Conservation (phyloP, 1,140 invertebrate genomes). For the Formica exsecta region DNA sequence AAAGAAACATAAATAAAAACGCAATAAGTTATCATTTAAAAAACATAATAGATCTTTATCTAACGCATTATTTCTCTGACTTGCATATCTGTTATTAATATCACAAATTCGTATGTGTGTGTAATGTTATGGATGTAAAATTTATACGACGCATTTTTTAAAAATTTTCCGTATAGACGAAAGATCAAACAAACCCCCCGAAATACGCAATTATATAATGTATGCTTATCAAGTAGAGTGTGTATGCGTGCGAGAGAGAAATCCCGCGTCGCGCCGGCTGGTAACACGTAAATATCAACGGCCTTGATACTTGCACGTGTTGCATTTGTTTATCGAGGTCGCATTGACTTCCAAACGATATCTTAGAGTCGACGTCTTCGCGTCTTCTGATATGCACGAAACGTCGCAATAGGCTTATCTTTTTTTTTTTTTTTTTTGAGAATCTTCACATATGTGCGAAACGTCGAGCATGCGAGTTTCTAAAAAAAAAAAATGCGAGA, state of each 20-base stretch:
- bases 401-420: background rate
- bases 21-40: constrained; percentile 22
- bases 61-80: too few relatives aligned
- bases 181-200: background rate
- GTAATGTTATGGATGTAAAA: background rate
- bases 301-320: constrained; percentile 53
- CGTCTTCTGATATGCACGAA: background rate
- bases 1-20: constrained; percentile 26
- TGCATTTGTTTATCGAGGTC: constrained; percentile 18
- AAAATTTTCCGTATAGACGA: background rate
- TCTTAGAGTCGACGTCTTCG: background rate
- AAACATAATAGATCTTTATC: constrained; percentile 1
- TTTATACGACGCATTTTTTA: background rate
- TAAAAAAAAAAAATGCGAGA: background rate
- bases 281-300: constrained; percentile 41
- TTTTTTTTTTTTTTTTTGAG: background rate
- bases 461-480: background rate
- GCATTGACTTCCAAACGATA: background rate
- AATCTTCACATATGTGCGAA: background rate
- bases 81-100: too few relatives aligned
- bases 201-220: constrained; percentile 34
- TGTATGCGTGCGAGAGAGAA: background rate
- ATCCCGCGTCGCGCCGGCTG: background rate
- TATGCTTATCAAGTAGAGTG: background rate
- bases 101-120: too few relatives aligned